A percentile compares a stretch with the other conserved stretches of the same genome.
Evolutionary conservation across 1,140 invertebrate species (phyloP).

Genomic region (Caligus rogercresseyi): DNA sequence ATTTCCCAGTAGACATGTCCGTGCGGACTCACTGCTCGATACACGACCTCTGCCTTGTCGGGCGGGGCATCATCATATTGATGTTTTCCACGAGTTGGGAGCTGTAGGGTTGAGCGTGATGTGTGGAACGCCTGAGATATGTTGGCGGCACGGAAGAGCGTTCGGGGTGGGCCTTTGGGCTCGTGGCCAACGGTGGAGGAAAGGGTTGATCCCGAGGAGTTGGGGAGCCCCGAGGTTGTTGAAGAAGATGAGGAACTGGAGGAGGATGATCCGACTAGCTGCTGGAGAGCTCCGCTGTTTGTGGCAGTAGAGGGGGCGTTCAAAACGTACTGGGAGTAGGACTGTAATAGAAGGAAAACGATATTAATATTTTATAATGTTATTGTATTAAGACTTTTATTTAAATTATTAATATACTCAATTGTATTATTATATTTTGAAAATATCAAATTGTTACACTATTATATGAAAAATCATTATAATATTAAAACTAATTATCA

Average conservation of each 20-base stretch:
- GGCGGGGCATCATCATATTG: slow-evolving; percentile 18
- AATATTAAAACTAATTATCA: too few relatives aligned
- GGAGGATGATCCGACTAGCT: neutral
- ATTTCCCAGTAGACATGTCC: slow-evolving; percentile 21
- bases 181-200: neutral
- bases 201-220: neutral
- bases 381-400: too few relatives aligned
- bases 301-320: neutral
- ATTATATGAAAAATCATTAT: too few relatives aligned
- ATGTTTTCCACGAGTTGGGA: slow-evolving; percentile 19
- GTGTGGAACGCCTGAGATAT: neutral
- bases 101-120: slow-evolving; percentile 20
- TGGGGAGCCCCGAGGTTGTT: neutral
- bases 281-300: neutral
- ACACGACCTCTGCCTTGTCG: slow-evolving; percentile 15
- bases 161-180: neutral
- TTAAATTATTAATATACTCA: too few relatives aligned
- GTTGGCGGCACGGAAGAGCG: neutral
- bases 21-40: slow-evolving; percentile 13
- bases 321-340: slow-evolving; percentile 2
- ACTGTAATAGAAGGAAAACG: neutral
- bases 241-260: neutral
- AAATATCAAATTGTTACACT: too few relatives aligned
- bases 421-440: too few relatives aligned
- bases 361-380: neutral